Percentiles rank a stretch among this genome's conserved stretches.
These are phyloP conservation scores for Ctenochaetus hawaiiensis DNA, from an alignment of 2,797 vertebrate genomes.

Conservation along the genomic window DNA sequence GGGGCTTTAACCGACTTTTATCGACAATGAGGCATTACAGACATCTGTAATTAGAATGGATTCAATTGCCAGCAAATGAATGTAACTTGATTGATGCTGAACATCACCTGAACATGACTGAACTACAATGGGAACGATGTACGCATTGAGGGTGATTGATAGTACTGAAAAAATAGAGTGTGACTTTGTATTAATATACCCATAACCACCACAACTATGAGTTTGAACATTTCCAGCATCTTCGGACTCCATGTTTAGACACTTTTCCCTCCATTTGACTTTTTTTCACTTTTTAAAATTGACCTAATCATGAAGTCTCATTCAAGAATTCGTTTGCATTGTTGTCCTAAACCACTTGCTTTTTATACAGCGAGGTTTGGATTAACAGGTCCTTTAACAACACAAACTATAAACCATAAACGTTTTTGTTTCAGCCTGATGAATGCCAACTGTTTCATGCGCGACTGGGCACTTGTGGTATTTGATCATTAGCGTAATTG, in stretches of 20 bases:
- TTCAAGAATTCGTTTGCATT: not conserved
- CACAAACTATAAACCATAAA: not conserved
- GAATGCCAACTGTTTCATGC: not conserved
- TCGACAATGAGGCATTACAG: slow-evolving; percentile 69
- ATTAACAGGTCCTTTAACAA: not conserved
- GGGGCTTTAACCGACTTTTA: slow-evolving; percentile 66
- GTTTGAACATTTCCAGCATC: slow-evolving; percentile 8
- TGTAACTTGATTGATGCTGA: slow-evolving; percentile 70
- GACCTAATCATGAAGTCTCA: not conserved
- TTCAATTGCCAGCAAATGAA: slow-evolving; percentile 63
- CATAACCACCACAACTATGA: slow-evolving; percentile 20
- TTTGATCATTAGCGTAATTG: not conserved
- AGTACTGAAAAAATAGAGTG: slow-evolving; percentile 41
- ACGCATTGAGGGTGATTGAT: slow-evolving; percentile 66
- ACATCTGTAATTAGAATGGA: slow-evolving; percentile 68
- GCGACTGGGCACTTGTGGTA: not conserved
- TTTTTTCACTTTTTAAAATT: not conserved
- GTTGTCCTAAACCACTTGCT: not conserved
- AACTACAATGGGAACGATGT: slow-evolving; percentile 58
- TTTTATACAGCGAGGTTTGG: not conserved
- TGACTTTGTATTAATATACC: slow-evolving; percentile 25
- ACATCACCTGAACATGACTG: slow-evolving; percentile 67
- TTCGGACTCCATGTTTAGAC: not conserved
- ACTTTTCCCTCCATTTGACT: not conserved
- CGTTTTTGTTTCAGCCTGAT: not conserved